A percentile compares a stretch with the other conserved stretches of the same genome.
Evolutionary conservation across 2,888 invertebrate species (phyloP).

Genomic region (Panopea generosa): DNA sequence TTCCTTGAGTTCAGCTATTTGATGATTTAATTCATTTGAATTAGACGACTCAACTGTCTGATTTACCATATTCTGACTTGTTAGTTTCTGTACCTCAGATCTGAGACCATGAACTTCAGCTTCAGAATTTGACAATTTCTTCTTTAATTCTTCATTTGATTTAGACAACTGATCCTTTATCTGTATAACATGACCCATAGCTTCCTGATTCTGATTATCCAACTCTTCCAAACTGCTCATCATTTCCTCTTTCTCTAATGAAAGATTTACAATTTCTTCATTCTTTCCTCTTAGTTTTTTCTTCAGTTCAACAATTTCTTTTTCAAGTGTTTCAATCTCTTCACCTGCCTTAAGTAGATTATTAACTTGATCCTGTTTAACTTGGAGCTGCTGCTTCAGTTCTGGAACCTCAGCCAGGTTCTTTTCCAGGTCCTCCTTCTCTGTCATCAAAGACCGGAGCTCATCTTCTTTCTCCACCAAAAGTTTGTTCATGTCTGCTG

Average conservation of each 20-base stretch:
- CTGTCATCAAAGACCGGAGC: slow-evolving; percentile 48
- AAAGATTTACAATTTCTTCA: slow-evolving; percentile 64
- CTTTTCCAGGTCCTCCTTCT: slow-evolving; percentile 53
- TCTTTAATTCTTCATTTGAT: slow-evolving; percentile 57
- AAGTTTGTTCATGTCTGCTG: slow-evolving; percentile 20
- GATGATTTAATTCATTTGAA: slow-evolving; percentile 64
- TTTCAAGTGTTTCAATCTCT: slow-evolving; percentile 30
- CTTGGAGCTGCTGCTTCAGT: slow-evolving; percentile 42
- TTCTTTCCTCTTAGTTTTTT: slow-evolving; percentile 62
- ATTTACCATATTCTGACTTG: slow-evolving; percentile 49
- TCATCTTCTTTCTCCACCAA: slow-evolving; percentile 57
- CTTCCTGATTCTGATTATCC: slow-evolving; percentile 90
- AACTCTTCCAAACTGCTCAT: slow-evolving; percentile 89
- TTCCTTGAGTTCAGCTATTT: slow-evolving; percentile 63
- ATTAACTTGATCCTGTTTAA: slow-evolving; percentile 50
- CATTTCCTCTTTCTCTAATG: slow-evolving; percentile 84
- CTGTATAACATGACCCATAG: slow-evolving; percentile 82
- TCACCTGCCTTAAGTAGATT: slow-evolving; percentile 26
- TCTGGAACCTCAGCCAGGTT: slow-evolving; percentile 45
- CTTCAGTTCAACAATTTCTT: slow-evolving; percentile 55
- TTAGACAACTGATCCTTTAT: slow-evolving; percentile 67
- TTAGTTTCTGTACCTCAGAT: slow-evolving; percentile 40
- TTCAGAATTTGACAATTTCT: slow-evolving; percentile 35
- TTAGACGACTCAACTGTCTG: slow-evolving; percentile 57
- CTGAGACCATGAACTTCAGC: slow-evolving; percentile 38